Percentiles rank a stretch among this genome's conserved stretches.
These are phyloP conservation scores for Cyaniris semiargus DNA, from an alignment of 2,888 invertebrate genomes.

Conservation along the genomic window DNA sequence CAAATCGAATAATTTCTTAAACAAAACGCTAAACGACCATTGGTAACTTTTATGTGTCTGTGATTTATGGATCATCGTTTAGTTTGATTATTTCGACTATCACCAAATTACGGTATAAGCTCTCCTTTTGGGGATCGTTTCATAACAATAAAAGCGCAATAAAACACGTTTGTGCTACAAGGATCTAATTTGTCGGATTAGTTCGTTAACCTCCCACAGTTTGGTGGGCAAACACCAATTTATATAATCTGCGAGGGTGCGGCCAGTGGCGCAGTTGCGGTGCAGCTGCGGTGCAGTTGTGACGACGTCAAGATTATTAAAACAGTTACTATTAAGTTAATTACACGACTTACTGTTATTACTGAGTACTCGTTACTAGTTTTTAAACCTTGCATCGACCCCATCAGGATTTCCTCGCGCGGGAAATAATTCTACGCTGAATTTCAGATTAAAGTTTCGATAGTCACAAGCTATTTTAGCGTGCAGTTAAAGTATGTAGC, in stretches of 20 bases:
- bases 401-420: neutral
- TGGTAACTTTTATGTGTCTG: neutral
- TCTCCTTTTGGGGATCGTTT: neutral
- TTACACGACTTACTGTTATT: too few species aligned
- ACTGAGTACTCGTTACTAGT: neutral
- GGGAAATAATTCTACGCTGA: too few species aligned
- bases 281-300: neutral
- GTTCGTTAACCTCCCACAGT: constrained; percentile 12
- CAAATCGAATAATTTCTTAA: too few species aligned
- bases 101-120: neutral
- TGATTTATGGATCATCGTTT: neutral
- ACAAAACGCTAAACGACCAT: too few species aligned
- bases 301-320: neutral
- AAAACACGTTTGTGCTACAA: constrained; percentile 24
- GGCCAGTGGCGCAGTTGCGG: neutral
- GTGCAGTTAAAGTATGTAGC: too few species aligned
- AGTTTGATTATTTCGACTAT: neutral
- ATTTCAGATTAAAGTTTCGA: neutral
- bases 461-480: neutral
- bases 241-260: neutral
- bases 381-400: neutral
- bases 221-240: neutral
- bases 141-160: neutral
- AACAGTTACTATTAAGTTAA: too few species aligned
- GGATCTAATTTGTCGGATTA: constrained; percentile 21